Evolutionary conservation across 2,888 invertebrate genomes (phyloP), one percentile per base, ranked within the genome.

Genomic region (Agrotis segetum): DNA sequence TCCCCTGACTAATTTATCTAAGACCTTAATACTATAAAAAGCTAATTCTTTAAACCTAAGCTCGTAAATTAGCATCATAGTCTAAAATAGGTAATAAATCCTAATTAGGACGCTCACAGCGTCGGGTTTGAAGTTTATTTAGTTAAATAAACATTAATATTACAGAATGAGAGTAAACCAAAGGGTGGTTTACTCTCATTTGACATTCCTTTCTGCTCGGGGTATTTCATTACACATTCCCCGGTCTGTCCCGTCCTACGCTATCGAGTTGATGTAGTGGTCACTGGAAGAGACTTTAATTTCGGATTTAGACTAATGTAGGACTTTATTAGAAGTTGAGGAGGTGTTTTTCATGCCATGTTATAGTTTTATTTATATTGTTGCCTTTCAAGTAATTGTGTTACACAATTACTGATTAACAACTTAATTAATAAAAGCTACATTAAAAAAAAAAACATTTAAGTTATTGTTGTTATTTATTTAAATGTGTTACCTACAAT

Each of bases 161-260:
- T 90, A 81, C 82, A 79, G 77, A 71, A 78, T 77, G 74, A 67
- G 69, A 79, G 86, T 77, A 86, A 24, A 24, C 24, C 24, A 24
- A 24, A 24, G 24, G 24, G 88, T 85, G 89, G 88, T 88, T 89
- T 87, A 77, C 77, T 84, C 85, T 87, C 88, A 87, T 89, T 90
- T 88, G 88, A 88, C 90, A 90, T 91, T 90, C 89, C 89, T 85
- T 88, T 89, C 87, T 85, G 72, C 60, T 81, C 81, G 71, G 85
- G 87, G 85, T 87, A 89, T 91, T 91, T 91, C 88, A 92, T 91
- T 92, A 90, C 89, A 83, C 86, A 89, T 89, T 88, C 88, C 77
- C 79, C 68, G 80, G 87, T 77, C 83, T 78, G 77, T 81, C 76
- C 74, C 55, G 16, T 64, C 68, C 67, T 64, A 73, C 63, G 60